Conservation (phyloP, 2,888 invertebrate species). For the Xanthostigma xanthostigma region DNA sequence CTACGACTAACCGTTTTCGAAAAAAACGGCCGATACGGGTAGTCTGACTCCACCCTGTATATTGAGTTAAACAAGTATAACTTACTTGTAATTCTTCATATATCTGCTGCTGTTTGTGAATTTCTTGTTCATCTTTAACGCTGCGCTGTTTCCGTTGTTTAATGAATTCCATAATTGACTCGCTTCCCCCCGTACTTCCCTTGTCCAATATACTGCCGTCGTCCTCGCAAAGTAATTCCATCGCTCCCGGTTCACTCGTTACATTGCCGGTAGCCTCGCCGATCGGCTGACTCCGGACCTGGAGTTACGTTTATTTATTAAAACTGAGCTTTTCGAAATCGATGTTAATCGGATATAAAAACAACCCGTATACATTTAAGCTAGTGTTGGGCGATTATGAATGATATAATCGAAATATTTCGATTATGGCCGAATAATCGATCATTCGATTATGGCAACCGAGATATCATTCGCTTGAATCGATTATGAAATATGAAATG, state of each 20-base stretch:
- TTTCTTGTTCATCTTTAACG: slow-evolving; percentile 29
- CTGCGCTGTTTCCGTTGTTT: slow-evolving; percentile 23
- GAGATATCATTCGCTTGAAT: too few species aligned
- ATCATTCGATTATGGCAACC: too few species aligned
- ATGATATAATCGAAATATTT: too few species aligned
- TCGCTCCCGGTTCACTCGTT: slow-evolving; percentile 22
- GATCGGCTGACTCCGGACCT: slow-evolving; percentile 32
- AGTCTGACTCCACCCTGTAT: too few species aligned
- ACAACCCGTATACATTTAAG: too few species aligned
- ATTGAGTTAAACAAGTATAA: slow-evolving; percentile 10
- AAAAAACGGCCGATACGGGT: too few species aligned
- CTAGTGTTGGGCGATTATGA: too few species aligned
- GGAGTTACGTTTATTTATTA: slow-evolving; percentile 19
- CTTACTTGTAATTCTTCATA: slow-evolving; percentile 45
- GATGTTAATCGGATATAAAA: too few species aligned
- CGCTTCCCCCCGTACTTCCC: slow-evolving; percentile 25
- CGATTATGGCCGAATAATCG: too few species aligned
- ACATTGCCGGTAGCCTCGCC: slow-evolving; percentile 25
- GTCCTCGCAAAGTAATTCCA: slow-evolving; percentile 31
- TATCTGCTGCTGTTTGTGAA: slow-evolving; percentile 54
- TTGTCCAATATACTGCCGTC: slow-evolving; percentile 33
- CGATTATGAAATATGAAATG: too few species aligned
- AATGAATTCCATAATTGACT: slow-evolving; percentile 24
- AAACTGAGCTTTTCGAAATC: too few species aligned
- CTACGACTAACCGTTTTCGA: too few species aligned